Conservation (phyloP, 1,140 invertebrate species). For the Ips nitidus region DNA sequence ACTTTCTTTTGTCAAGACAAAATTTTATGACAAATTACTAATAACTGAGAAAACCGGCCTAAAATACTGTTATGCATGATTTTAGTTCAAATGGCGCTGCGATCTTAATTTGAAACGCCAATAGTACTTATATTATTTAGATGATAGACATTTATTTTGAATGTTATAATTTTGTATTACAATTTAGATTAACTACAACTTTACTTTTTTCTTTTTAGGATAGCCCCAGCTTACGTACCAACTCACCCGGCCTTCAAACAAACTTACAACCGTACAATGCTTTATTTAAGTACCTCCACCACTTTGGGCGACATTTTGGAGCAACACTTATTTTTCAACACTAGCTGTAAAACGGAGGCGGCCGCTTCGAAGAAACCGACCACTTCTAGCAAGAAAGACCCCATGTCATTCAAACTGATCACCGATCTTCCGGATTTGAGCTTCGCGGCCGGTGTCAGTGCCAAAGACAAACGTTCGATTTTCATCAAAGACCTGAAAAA, state of each 20-base stretch:
- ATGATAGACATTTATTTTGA: too few relatives aligned
- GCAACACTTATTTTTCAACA: constrained; percentile 55
- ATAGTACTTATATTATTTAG: too few relatives aligned
- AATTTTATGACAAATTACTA: too few relatives aligned
- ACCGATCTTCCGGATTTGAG: constrained; percentile 65
- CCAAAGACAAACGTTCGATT: constrained; percentile 80
- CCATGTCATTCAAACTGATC: constrained; percentile 45
- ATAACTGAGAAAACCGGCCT: too few relatives aligned
- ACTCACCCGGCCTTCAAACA: constrained; percentile 51
- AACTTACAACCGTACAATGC: constrained; percentile 62
- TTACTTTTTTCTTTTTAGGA: too few relatives aligned
- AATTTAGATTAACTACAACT: too few relatives aligned
- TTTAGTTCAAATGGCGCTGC: too few relatives aligned
- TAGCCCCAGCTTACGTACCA: constrained; percentile 52
- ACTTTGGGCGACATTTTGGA: constrained; percentile 59
- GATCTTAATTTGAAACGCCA: too few relatives aligned
- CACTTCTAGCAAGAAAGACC: constrained; percentile 13
- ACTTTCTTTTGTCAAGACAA: too few relatives aligned
- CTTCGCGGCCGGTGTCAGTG: constrained; percentile 77
- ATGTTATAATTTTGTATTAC: not conserved
- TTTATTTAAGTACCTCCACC: constrained; percentile 73
- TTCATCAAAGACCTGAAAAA: constrained; percentile 77
- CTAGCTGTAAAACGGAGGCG: constrained; percentile 40
- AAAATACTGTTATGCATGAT: too few relatives aligned
- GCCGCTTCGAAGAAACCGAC: constrained; percentile 33